Evolutionary conservation across 2,113 vertebrate species (phyloP).

Genomic region (Bagarius yarrelli): DNA sequence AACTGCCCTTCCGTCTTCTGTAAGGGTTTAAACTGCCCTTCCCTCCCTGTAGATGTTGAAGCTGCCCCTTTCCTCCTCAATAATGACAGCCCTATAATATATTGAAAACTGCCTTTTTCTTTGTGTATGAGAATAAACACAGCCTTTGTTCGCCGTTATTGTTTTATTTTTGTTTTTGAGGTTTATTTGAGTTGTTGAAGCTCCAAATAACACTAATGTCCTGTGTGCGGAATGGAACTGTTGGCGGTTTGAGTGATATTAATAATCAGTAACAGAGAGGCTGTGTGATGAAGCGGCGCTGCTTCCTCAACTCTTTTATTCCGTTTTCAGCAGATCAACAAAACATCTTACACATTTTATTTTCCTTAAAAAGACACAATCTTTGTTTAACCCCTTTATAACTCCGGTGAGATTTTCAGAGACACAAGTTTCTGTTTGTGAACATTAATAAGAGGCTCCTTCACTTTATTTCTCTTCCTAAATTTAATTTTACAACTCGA

Average conservation of each 20-base stretch:
- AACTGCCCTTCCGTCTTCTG: too few species aligned
- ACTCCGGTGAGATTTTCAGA: background rate
- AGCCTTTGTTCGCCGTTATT: too few species aligned
- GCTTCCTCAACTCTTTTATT: background rate
- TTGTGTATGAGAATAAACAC: too few species aligned
- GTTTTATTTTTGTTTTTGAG: too few species aligned
- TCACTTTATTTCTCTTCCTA: background rate
- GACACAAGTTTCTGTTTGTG: background rate
- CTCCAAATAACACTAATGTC: too few species aligned
- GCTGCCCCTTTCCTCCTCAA: too few species aligned
- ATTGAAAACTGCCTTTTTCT: too few species aligned
- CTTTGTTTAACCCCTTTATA: background rate
- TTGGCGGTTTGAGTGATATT: too few species aligned
- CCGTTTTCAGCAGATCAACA: background rate
- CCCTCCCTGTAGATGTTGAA: too few species aligned
- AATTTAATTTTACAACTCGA: background rate
- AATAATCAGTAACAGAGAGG: background rate
- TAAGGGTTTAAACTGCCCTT: too few species aligned
- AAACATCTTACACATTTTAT: background rate
- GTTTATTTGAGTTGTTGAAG: too few species aligned
- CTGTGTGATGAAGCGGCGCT: background rate
- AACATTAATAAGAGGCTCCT: background rate
- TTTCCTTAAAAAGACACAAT: background rate
- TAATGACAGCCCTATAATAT: too few species aligned
- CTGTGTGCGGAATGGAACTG: background rate